Base-by-base conservation (phyloP, 2,797 vertebrate species). In the Siniperca scherzeri region DNA sequence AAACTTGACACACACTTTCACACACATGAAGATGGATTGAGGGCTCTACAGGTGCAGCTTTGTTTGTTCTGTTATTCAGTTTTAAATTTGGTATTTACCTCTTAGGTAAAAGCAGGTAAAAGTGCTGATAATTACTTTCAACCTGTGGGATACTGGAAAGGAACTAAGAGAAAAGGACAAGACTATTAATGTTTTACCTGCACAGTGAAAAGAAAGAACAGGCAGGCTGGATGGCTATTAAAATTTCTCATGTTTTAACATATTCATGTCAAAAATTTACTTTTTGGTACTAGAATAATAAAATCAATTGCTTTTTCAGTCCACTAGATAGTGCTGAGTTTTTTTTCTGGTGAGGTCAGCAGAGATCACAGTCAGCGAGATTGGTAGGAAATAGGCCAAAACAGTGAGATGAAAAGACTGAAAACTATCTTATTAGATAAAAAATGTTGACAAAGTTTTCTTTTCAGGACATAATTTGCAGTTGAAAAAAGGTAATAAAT, bases 51-150 rank as follows among this genome's bases (percentile, higher is more conserved):
- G 70, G 50, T 52, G 10, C 44, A 16, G 11, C 12, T 21, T 59
- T 65, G 36, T 83, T 78, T 79, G 36, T 86, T 71, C 62, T 52
- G 14, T 88, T 74, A 50, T 77, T 77, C 16, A 7, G 52, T 71
- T 72, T 80, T 64, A 44, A 62, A 64, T 77, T 56, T 61, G 16
- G 48, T 89, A 56, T 78, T 83, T 52, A 74, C 25, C 9, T 84
- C 40, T 77, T 7, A 70, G 50, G 25, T 74, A 75, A 81, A 70
- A 84, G 38, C n/a, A 52, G 42, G 50, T 72, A 46, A 80, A 76
- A 52, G 16, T 64, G 67, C 62, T 48, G 61, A 78, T 80, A 74
- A 87, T 70, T 73, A 74, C 25, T 44, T 57, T 77, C 25, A 33
- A 33, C n/a, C 80, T 69, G 59, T 65, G 59, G 25, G 22, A 81